Base-by-base conservation (phyloP, 2,113 vertebrate genomes). In the Poecile atricapillus region DNA sequence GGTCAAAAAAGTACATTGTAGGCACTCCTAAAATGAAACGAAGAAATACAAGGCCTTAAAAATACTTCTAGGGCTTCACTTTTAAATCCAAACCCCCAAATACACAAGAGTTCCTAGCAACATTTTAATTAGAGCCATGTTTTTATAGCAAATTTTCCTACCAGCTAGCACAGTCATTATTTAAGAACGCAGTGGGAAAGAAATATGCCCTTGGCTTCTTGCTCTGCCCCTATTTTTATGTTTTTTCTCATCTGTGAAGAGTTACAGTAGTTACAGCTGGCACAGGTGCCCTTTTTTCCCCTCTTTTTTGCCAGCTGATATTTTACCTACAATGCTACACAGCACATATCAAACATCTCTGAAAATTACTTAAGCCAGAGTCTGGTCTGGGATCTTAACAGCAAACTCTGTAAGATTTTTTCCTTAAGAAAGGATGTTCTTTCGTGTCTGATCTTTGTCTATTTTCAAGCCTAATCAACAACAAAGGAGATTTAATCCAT, bases 251-350 rank as follows among this genome's bases (percentile, higher is more conserved):
- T 15, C 23, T 68, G n/a, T 33, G 23, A 30, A n/a, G 28, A 74
- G 5, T 75, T 58, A 60, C 10, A 73, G 49, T 17, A 77, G 1
- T 15, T 49, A 59, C 9, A 83, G 9, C 22, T 68, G 16, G 3
- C 37, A 70, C 3, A 37, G 22, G 5, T 15, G 53, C 8, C 20
- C 16, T 41, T 39, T 15, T 3, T 1, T 0, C 7, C 13, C 8
- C 7, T 10, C 5, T 5, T n/a, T 41, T 28, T 9, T 50, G 31
- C 41, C 22, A 56, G 56, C 16, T 31, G 28, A 20, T 8, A 35
- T 33, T 52, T 28, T 69, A 21, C 13, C n/a, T 28, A 24, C 22
- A 31, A 6, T 5, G 19, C 55, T 47, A 31, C 1, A 11, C 0
- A 47, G 19, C 4, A 5, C 1, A 24, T 2, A 8, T 27, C 21